Conservation (phyloP, 2,113 vertebrate species). For the Zeus faber region DNA sequence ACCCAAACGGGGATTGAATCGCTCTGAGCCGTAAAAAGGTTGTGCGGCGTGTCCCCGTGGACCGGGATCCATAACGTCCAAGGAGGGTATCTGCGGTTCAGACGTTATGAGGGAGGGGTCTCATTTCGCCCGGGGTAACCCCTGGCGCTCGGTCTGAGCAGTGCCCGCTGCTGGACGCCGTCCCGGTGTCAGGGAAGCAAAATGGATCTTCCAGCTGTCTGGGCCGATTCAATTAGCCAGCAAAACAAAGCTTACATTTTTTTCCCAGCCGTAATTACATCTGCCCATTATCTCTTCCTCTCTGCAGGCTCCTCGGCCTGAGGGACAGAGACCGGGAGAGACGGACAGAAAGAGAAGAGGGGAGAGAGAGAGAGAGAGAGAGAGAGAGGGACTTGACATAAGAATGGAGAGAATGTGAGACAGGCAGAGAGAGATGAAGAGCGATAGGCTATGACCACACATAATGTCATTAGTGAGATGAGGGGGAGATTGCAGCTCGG, state of each 20-base stretch:
- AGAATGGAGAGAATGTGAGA: neutral
- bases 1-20: no score
- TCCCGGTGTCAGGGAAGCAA: neutral
- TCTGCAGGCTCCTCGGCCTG: slow-evolving; percentile 24
- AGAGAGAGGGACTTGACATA: neutral
- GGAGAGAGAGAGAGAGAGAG: slow-evolving; percentile 5
- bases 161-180: neutral
- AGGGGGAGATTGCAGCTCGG: no score
- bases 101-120: no score
- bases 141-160: neutral
- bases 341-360: neutral
- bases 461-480: no score
- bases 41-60: no score
- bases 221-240: slow-evolving; percentile 50
- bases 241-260: slow-evolving; percentile 40
- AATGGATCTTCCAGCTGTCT: neutral
- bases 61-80: no score
- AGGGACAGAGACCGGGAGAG: slow-evolving; percentile 23
- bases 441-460: no score
- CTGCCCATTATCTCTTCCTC: slow-evolving; percentile 33
- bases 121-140: neutral
- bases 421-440: neutral
- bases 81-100: no score
- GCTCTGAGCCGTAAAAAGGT: no score
- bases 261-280: slow-evolving; percentile 45